Evolutionary conservation across 2,888 invertebrate species (phyloP).

Genomic region (Lasioglossum pauxillum): DNA sequence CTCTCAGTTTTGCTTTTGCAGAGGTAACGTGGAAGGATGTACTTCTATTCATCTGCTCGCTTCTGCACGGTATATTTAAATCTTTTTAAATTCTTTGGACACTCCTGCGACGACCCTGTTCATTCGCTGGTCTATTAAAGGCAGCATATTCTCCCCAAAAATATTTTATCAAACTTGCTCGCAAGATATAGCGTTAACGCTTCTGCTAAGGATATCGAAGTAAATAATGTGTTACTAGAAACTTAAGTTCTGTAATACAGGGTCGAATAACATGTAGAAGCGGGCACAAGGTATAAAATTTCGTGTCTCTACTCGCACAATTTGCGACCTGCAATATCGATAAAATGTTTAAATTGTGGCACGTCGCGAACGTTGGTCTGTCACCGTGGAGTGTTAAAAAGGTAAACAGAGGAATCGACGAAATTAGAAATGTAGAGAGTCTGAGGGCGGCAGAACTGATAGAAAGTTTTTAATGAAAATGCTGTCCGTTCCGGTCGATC

Average conservation of each 20-base stretch:
- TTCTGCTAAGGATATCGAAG: too few species aligned
- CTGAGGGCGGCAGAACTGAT: background rate
- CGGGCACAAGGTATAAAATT: too few species aligned
- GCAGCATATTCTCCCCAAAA: background rate
- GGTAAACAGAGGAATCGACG: background rate
- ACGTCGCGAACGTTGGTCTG: background rate
- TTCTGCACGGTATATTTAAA: background rate
- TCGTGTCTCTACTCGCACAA: too few species aligned
- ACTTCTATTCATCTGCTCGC: background rate
- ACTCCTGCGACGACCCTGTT: too few species aligned
- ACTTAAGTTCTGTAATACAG: too few species aligned
- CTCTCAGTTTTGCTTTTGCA: background rate
- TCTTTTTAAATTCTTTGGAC: background rate
- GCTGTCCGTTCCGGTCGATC: background rate
- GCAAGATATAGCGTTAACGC: too few species aligned
- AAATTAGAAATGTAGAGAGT: slow-evolving; percentile 3
- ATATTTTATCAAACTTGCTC: background rate
- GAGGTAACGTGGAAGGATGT: background rate
- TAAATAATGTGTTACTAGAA: too few species aligned
- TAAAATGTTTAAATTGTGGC: background rate
- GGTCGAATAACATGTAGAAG: too few species aligned
- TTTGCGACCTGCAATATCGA: background rate
- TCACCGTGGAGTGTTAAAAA: background rate
- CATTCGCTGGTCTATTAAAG: background rate
- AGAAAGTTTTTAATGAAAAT: slow-evolving; percentile 36